Percentiles rank a stretch among this genome's conserved stretches.
Evolutionary conservation across 2,888 invertebrate species (phyloP).

Genomic region (Microchrysa polita): DNA sequence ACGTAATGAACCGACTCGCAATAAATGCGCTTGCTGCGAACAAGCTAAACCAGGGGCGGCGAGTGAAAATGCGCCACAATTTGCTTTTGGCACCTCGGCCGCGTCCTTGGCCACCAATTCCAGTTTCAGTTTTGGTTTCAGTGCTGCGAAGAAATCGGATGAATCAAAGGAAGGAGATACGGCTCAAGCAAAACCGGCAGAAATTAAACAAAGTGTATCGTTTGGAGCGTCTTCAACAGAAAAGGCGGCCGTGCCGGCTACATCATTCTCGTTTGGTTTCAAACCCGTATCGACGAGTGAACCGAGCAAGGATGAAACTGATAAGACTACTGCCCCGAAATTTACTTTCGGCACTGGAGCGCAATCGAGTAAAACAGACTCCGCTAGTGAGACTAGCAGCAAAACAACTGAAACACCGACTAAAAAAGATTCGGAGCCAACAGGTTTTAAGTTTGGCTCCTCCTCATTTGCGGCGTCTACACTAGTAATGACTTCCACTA

Average conservation of each 20-base stretch:
- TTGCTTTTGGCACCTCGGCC: slow-evolving; percentile 57
- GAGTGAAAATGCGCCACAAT: slow-evolving; percentile 54
- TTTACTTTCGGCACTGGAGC: slow-evolving; percentile 50
- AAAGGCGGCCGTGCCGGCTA: slow-evolving; percentile 5
- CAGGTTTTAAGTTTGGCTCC: slow-evolving; percentile 28
- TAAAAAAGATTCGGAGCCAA: slow-evolving; percentile 38
- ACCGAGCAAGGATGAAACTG: slow-evolving; percentile 28
- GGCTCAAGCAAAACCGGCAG: slow-evolving; percentile 5
- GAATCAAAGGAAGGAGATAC: slow-evolving; percentile 47
- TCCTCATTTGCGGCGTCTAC: slow-evolving; percentile 42
- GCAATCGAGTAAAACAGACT: neutral
- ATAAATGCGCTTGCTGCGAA: slow-evolving; percentile 70
- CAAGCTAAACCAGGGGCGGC: slow-evolving; percentile 65
- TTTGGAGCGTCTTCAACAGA: slow-evolving; percentile 32
- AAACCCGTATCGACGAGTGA: slow-evolving; percentile 42
- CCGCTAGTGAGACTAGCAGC: slow-evolving; percentile 7
- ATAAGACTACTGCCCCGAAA: slow-evolving; percentile 37
- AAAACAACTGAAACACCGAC: slow-evolving; percentile 20
- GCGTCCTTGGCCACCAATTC: slow-evolving; percentile 48
- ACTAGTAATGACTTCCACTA: neutral
- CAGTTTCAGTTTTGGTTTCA: slow-evolving; percentile 61
- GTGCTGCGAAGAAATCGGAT: slow-evolving; percentile 53
- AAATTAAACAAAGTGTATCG: slow-evolving; percentile 45
- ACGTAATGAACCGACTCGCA: slow-evolving; percentile 65
- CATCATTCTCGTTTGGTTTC: slow-evolving; percentile 42